Evolutionary conservation across 2,113 vertebrate species (phyloP), one percentile per base, ranked within the genome.

Genomic region (Triplophysa siluroides): DNA sequence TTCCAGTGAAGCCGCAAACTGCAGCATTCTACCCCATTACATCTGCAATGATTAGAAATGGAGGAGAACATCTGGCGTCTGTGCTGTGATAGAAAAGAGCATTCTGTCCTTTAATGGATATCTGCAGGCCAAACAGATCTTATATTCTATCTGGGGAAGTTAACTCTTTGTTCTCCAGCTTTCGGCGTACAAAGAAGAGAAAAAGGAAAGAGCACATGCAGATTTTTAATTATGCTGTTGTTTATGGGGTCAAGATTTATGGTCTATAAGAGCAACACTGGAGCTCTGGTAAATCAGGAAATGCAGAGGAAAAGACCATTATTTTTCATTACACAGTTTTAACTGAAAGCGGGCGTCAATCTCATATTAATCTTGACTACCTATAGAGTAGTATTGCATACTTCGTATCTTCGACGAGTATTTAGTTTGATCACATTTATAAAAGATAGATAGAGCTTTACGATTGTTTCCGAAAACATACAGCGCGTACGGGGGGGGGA

Each of bases 21-120:
- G 95, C 95, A 93, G 94, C 94, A 98, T 96, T 96, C 95, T 95
- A 95, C 94, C 93, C 96, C 97, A 98, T 98, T 97, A 96, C 96
- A 94, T 97, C 96, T 95, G 95, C 95, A 96, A 96, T 96, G 96
- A 97, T 95, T 95, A 95, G 95, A 95, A 94, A 95, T 95, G 93
- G 94, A 92, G 93, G 94, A 94, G 94, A 96, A 98, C 96, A 98
- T 96, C 96, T 98, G 96, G 95, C 93, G 92, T 95, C 94, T 95
- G 92, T 94, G 95, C 95, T 93, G 95, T 94, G 96, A 95, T 94
- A 95, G 95, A 96, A 94, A 95, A 93, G 93, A 94, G 94, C 94
- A 93, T 94, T 93, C 94, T 93, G 92, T 89, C 93, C 92, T 94
- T 95, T 96, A 97, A 98, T 96, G 92, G 95, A 97, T 96, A 95